Base-by-base conservation (phyloP, 2,888 invertebrate genomes). In the Apocheima hispidaria region DNA sequence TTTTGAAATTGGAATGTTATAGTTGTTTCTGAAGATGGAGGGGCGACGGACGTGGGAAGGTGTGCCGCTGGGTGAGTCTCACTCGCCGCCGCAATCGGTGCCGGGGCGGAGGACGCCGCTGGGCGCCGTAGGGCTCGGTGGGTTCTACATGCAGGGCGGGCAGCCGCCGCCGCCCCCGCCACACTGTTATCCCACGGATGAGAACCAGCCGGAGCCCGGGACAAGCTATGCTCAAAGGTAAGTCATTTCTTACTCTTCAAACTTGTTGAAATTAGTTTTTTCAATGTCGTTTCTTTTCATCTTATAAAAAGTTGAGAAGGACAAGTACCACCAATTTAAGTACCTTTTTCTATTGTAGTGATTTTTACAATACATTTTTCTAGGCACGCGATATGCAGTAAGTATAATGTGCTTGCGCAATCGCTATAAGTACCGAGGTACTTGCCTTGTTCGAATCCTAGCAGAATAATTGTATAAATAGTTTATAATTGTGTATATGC, bases 111-210 rank as follows among this genome's bases (percentile, higher is more conserved):
- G 97, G 75, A 97, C 97, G 33, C 97, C 97, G 23, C 87, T 97
- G 55, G 96, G 97, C 10, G 95, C 97, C 5, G 97, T 97, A 21
- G 97, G 97, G 14, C 92, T 97, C 26, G 96, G 97, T 21, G 97
- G 97, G n/a, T 97, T 97, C 87, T 97, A 97, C 88, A 97, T 97
- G 84, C 96, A 96, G 81, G 93, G 93, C 63, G 94, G 94, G 52
- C 92, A 93, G 82, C 90, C 92, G 68, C 88, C 90, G 74, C 86
- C 84, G 28, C 87, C 90, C 66, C 93, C 93, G 35, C 94, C 94
- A 81, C 95, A 78, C 87, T 94, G 87, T 81, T 92, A 89, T 62
- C 92, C 89, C 83, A 95, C 96, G 4, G 97, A 97, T 79, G 97
- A 97, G 83, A 97, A 97, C 82, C 95, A 96, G 81, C 96, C 96